Evolutionary conservation across 2,888 invertebrate species (phyloP).

Genomic region (Dicyrtoma fusca): DNA sequence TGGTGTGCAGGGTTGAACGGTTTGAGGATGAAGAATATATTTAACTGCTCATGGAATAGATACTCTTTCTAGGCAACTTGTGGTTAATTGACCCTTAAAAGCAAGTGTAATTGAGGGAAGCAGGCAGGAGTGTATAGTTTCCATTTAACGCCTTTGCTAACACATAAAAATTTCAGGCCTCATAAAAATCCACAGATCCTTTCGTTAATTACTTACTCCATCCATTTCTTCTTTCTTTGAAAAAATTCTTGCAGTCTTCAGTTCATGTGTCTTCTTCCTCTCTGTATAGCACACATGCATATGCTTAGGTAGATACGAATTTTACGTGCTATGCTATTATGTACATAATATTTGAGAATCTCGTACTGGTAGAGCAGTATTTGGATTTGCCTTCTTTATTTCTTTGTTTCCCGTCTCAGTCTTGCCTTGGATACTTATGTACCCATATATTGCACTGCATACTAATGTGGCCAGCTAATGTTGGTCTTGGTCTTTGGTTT

Average conservation of each 20-base stretch:
- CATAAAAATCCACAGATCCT: conserved; percentile 51
- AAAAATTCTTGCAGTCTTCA: too few relatives aligned
- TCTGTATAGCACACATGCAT: not conserved
- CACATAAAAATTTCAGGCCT: conserved; percentile 52
- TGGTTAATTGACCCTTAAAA: conserved; percentile 55
- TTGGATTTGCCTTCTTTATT: too few relatives aligned
- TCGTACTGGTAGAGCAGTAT: too few relatives aligned
- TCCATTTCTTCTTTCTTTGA: conserved; percentile 10
- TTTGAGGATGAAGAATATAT: conserved; percentile 1
- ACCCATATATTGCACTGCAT: too few relatives aligned
- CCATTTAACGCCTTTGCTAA: conserved; percentile 55
- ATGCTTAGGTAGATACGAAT: not conserved
- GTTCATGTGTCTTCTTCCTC: not conserved
- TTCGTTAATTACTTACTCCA: conserved; percentile 50
- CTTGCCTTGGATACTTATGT: too few relatives aligned
- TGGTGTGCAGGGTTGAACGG: not conserved
- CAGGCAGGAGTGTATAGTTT: conserved; percentile 40
- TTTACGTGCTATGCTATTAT: too few relatives aligned
- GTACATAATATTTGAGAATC: too few relatives aligned
- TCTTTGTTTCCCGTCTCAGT: too few relatives aligned
- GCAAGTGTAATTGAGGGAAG: conserved; percentile 51
- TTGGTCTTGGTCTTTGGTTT: too few relatives aligned
- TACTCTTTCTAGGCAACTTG: conserved; percentile 12
- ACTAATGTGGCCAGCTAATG: too few relatives aligned
- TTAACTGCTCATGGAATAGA: too few relatives aligned